Evolutionary conservation across 1,140 invertebrate species (phyloP), one percentile per base, ranked within the genome.

Genomic region (Euwallacea similis): DNA sequence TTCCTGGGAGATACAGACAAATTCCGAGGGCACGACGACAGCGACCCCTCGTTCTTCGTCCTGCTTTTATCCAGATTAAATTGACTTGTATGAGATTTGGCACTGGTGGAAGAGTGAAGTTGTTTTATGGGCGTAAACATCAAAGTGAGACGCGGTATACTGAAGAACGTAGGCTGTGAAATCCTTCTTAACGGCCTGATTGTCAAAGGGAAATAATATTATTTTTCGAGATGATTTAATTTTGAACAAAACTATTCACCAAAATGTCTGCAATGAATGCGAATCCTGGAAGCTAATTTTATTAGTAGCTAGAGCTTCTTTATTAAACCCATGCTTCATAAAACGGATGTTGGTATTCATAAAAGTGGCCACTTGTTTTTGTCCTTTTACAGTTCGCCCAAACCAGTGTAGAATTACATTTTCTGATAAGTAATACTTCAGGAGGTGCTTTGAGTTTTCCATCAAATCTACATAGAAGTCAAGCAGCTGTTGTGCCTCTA

Each of bases 321-420:
- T 65, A 4, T 33, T 33, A 42, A 81, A 73, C 1, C 74, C n/a
- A 71, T 81, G 80, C 46, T 64, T 77, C 13, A 79, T 67, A 10
- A 71, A 69, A 42, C 62, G 50, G 8, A 77, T 47, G 11, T 77
- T 72, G 6, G 69, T 71, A 60, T 77, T 80, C 6, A 80, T 62
- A 69, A 79, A 80, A 9, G 67, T 43, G 0, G 59, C 61, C 7
- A 84, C 80, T 74, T 85, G 85, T 74, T 84, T 84, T 70, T 83
- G 82, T 0, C 81, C 83, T 79, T 82, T 86, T 2, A 87, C 80
- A 42, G 85, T 86, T 61, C 83, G 78, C 0, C 86, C 86, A 79
- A 87, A 88, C 85, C 86, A 87, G 76, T 87, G 83, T 2, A 87
- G 76, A 11, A 82, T 79, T 6, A 83, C 82, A 76, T 85, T 81